Evolutionary conservation across 2,797 vertebrate genomes (phyloP), one percentile per base, ranked within the genome.

Genomic region (Kryptolebias ocellatus): DNA sequence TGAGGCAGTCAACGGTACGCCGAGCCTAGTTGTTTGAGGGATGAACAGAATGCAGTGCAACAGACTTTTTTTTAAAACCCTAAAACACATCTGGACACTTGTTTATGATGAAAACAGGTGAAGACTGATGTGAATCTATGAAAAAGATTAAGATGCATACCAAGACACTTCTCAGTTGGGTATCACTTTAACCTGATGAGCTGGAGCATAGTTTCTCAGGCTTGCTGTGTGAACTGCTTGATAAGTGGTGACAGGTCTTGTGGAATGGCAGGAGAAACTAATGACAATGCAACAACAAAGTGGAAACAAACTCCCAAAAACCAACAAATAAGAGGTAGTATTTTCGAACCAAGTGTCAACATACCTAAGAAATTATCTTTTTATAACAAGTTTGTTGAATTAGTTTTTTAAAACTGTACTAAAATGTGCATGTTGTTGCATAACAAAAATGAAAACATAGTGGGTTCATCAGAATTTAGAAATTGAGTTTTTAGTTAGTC

Each of bases 21-120:
- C 54, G 45, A 44, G 20, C 53, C 60, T 6, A 51, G 29, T 28
- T 67, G 60, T 74, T 66, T 83, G 74, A 74, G 75, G 65, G 74
- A 69, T 49, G 27, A 65, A 39, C 24, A 70, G 17, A 52, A 73
- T 17, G 24, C 12, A 24, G 46, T 2, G 18, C 20, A 12, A 20
- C 28, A 34, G 44, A 69, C 51, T 39, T 53, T 49, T 17, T 18
- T 60, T 60, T 60, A 9, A 14, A 14, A 39, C 28, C 29, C 34
- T 11, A 27, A 60, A 80, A 76, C 20, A 46, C 29, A 62, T 68
- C 67, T 50, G 49, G 34, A 42, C 29, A 49, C 39, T 60, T 51
- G 16, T 3, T 18, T 59, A 18, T 7, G 15, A 51, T 53, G 31
- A 49, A 16, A 27, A 18, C 12, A 31, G 44, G 51, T 29, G 12